phyloP scores from a whole-genome alignment of 2,113 vertebrate genomes.

The Zootoca vivipara region DNA sequence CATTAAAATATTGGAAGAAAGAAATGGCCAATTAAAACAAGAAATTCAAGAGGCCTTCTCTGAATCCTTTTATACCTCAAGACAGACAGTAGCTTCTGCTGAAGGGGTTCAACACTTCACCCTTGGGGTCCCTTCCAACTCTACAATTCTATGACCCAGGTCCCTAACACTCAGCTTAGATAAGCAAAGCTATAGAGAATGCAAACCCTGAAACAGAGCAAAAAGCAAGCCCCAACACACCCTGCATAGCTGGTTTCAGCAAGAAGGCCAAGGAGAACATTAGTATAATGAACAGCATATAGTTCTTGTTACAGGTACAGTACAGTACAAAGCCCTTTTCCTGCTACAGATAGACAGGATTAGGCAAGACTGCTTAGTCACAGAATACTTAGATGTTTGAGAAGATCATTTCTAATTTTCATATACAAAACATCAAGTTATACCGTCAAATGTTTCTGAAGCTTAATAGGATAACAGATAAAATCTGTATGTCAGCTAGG shows the following conservation, averaged over 20 bases:
- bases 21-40: background rate
- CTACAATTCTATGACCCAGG: background rate
- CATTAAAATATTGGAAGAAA: background rate
- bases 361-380: background rate
- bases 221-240: conserved; percentile 4
- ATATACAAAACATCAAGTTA: background rate
- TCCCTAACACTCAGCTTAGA: background rate
- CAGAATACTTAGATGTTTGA: background rate
- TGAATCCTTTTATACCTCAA: background rate
- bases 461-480: background rate
- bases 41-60: background rate
- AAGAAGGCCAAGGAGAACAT: background rate
- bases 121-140: no score
- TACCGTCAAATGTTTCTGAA: background rate
- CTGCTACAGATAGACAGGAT: background rate
- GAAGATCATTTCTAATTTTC: background rate
- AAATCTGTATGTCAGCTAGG: background rate
- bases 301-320: background rate
- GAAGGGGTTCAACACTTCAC: no score
- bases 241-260: background rate
- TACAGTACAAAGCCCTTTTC: background rate
- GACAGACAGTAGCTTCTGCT: background rate
- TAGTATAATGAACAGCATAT: background rate
- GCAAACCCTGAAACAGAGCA: conserved; percentile 4
- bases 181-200: conserved; percentile 16